Evolutionary conservation across 2,797 vertebrate species (phyloP).

Genomic region (Enteromius unitaeniatus): DNA sequence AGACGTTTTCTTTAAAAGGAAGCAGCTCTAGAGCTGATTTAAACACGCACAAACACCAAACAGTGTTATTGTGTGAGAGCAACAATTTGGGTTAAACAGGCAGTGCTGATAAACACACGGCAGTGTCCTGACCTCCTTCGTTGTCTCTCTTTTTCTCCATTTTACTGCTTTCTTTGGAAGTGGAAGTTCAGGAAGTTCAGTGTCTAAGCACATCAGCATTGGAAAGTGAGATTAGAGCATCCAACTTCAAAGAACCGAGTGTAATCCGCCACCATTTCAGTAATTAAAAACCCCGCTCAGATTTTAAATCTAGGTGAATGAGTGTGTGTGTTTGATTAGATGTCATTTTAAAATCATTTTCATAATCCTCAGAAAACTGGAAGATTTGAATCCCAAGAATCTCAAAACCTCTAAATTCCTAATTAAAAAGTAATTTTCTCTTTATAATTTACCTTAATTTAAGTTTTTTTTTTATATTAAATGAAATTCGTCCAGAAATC

Average conservation of each 20-base stretch:
- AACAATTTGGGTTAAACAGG: neutral
- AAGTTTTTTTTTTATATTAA: neutral
- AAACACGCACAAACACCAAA: constrained; percentile 5
- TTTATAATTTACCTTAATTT: neutral
- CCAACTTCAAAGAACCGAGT: constrained; percentile 67
- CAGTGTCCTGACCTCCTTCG: constrained; percentile 1
- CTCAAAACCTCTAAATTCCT: neutral
- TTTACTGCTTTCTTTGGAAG: neutral
- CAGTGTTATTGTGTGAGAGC: neutral
- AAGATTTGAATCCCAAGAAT: neutral
- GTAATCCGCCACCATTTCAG: constrained; percentile 64
- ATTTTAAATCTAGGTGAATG: constrained; percentile 47
- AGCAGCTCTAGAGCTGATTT: neutral
- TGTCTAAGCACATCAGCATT: constrained; percentile 66
- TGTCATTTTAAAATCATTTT: constrained; percentile 24
- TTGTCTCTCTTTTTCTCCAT: constrained; percentile 35
- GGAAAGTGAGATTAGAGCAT: constrained; percentile 57
- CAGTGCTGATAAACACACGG: neutral
- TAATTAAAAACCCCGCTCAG: constrained; percentile 66
- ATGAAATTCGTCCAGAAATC: neutral
- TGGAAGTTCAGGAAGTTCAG: constrained; percentile 45
- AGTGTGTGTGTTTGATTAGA: constrained; percentile 17
- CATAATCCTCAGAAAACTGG: neutral
- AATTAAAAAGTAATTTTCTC: neutral
- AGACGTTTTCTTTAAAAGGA: neutral